Evolutionary conservation across 2,113 vertebrate genomes (phyloP), one percentile per base, ranked within the genome.

Genomic region (Indri indri): DNA sequence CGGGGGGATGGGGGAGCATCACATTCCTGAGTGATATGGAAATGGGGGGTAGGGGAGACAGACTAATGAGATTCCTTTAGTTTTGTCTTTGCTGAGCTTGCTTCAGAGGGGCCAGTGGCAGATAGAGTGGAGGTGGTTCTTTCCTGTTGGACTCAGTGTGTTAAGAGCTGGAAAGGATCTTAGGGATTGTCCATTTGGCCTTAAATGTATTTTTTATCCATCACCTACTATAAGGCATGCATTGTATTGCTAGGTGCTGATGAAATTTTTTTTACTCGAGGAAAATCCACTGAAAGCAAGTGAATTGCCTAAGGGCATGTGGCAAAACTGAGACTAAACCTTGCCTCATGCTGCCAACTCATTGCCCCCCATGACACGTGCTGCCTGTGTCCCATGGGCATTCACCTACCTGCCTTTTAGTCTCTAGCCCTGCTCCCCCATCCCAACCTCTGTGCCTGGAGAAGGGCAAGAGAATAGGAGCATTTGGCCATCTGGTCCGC

Each of bases 11-110:
- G 66, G 23, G 42, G 11, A 40, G n/a, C 11, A 65, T 79, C 52
- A 77, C 59, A 70, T 85, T 93, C 63, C 74, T 87, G 93, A 96
- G 83, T 87, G 57, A 80, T 88, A 89, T 47, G 30, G 52, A 95
- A 88, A 81, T 80, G 59, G n/a, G 37, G 6, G 14, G 4, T 47
- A 73, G 45, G 61, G 52, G 18, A 91, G 71, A 84, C 37, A 82
- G 42, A 70, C 63, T 73, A 82, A 71, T 61, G 30, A 94, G 22
- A 5, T 93, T 92, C 54, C 54, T 76, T 92, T 90, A 95, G 52
- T 63, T 96, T 96, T 77, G 59, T 94, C 52, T n/a, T 50, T 83
- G 27, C 13, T 74, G 73, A 94, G 66, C 40, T 91, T 68, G 34
- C 47, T 89, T 89, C n/a, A 80, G n/a, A 94, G 80, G 37, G 6